phyloP scores from a whole-genome alignment of 2,113 vertebrate genomes.

The Pandion haliaetus region DNA sequence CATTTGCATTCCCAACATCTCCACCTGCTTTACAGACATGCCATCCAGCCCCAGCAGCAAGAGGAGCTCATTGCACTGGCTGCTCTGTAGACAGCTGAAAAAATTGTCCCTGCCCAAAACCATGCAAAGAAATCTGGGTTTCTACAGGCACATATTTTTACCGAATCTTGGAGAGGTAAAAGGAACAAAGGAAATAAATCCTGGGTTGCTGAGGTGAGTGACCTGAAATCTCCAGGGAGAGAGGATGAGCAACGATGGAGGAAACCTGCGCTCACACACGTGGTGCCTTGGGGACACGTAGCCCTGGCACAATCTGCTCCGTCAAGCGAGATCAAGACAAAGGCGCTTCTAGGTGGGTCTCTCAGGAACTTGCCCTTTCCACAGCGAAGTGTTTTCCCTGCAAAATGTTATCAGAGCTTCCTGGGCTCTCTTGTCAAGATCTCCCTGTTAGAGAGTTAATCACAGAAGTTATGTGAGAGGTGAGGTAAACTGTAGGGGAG shows the following conservation, averaged over 20 bases:
- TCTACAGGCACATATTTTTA: background rate
- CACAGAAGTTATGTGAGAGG: background rate
- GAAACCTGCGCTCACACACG: background rate
- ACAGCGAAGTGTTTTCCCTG: background rate
- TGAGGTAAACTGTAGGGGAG: background rate
- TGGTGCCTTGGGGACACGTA: accelerated
- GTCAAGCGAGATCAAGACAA: background rate
- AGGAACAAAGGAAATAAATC: background rate
- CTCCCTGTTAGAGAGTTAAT: background rate
- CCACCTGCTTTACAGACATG: background rate
- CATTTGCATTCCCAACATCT: background rate
- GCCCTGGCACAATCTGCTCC: background rate
- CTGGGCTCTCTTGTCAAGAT: background rate
- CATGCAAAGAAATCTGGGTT: background rate
- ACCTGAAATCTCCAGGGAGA: background rate
- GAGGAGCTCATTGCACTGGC: background rate
- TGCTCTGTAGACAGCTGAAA: background rate
- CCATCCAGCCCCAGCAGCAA: background rate
- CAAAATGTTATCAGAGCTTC: background rate
- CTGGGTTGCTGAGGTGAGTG: background rate
- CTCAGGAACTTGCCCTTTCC: background rate
- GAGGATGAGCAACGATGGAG: background rate
- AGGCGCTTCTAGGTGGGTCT: background rate
- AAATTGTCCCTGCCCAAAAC: background rate
- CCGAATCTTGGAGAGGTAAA: background rate